Evolutionary conservation across 1,140 invertebrate species (phyloP), one percentile per base, ranked within the genome.

Genomic region (Ectropis grisescens): DNA sequence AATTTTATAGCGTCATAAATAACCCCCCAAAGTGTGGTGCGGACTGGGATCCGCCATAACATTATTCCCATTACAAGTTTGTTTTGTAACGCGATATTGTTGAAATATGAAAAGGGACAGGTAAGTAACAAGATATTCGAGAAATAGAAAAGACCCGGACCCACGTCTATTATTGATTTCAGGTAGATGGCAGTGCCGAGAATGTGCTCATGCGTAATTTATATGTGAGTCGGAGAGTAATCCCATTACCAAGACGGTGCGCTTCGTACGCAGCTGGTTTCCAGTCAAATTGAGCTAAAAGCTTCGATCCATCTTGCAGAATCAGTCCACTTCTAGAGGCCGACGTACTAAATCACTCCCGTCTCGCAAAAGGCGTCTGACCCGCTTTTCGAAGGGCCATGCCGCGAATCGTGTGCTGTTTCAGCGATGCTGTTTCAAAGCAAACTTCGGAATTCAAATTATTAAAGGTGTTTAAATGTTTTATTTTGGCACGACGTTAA

Each of bases 401-500:
- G 30, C 45, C 37, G 30, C 34, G 41, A 34, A 42, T 48, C 44
- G 49, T 34, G 38, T 47, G 42, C n/a, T n/a, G n/a, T n/a, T n/a
- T n/a, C n/a, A n/a, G n/a, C 37, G 35, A 41, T 45, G 28, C 32
- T 16, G 37, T 16, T 34, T 28, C 44, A 39, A 47, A 43, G 54
- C 31, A 52, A 59, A 65, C 38, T 53, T 47, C 41, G 49, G 34
- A 57, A 52, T 68, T 60, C 45, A 50, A n/a, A n/a, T 58, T 62
- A 65, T 52, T 58, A 58, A 67, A 64, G 37, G 50, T 47, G 56
- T 67, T 76, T 67, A 62, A 71, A 74, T 70, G 60, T 61, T 61
- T 70, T 72, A 68, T 68, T 71, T 68, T 69, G 60, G 65, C 62
- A 66, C 57, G 58, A 58, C 58, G 58, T 62, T 62, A 65, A 52